Conservation (phyloP, 2,797 vertebrate species). For the Sebastes flavidus region DNA sequence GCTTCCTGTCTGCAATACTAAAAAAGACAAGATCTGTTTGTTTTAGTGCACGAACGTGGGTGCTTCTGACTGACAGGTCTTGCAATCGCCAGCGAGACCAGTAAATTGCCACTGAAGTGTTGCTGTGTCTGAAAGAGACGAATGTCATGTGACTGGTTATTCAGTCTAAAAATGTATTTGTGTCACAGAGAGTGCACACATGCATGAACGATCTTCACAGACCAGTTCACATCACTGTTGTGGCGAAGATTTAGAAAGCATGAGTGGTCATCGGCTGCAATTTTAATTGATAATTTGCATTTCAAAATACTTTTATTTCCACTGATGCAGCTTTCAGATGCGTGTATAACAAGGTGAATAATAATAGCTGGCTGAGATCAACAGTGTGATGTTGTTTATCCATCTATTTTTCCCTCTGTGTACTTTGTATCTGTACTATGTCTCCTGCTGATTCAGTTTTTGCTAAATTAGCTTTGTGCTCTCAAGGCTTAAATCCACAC, state of each 20-base stretch:
- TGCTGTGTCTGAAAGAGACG: background rate
- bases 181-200: background rate
- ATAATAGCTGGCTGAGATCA: conserved; percentile 23
- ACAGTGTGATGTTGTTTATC: conserved; percentile 21
- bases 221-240: background rate
- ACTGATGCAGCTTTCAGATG: background rate
- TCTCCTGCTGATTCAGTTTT: conserved; percentile 35
- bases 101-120: background rate
- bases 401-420: background rate
- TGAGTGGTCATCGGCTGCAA: background rate
- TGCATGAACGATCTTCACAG: background rate
- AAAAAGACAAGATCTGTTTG: background rate
- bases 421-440: background rate
- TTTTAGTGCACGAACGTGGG: background rate
- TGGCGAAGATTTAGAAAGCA: background rate
- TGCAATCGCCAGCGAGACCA: background rate
- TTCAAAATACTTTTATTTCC: conserved; percentile 11
- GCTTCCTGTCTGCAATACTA: conserved; percentile 2
- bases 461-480: conserved; percentile 36
- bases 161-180: conserved; percentile 1
- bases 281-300: conserved; percentile 27
- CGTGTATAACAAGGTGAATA: conserved; percentile 16
- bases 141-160: background rate
- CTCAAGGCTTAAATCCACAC: conserved; percentile 30
- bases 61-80: background rate